Base-by-base conservation (phyloP, 2,888 invertebrate genomes). In the Aromia moschata region DNA sequence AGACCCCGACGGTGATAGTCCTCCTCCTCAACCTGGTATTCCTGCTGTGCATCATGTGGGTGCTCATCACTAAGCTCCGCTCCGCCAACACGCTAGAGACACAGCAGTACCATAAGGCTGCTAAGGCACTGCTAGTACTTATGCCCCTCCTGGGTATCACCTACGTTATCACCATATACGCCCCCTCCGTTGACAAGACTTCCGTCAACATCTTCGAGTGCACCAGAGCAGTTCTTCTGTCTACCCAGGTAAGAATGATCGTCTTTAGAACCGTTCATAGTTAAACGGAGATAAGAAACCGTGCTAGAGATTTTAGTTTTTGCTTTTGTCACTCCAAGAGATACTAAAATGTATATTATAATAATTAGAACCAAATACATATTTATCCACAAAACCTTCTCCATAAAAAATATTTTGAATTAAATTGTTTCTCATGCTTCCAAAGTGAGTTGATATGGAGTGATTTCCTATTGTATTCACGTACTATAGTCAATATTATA, bases 91-190 rank as follows among this genome's bases (percentile, higher is more conserved):
- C 92, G 1, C 83, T 92, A 47, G 96, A 96, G 80, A 94, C 94
- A 2, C 91, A 94, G 72, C 96, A 96, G 79, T 93, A 93, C 79
- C 85, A 93, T 64, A 95, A 94, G 80, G 94, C 94, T 0, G 91
- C 93, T 4, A 96, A 96, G 79, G 96, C 96, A 0, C 85, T 96
- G 30, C 83, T 96, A 17, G 94, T 97, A 16, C 84, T 97, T 41
- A 94, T 96, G 77, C 97, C 96, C n/a, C 85, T 97, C 54, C 85
- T 97, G 64, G 96, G 96, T 44, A 90, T 95, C 69, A 96, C 95
- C 1, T 96, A 97, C 81, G 84, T 96, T 64, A 84, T 95, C 62
- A 89, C 96, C 58, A 85, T 96, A 49, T 89, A 89, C 49, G 92
- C 91, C 0, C 95, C 96, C 0, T 94, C 94, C 0, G 87, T 87